A percentile compares a stretch with the other conserved stretches of the same genome.
Conservation (phyloP, 2,888 invertebrate species). For the Aethes cnicana region DNA sequence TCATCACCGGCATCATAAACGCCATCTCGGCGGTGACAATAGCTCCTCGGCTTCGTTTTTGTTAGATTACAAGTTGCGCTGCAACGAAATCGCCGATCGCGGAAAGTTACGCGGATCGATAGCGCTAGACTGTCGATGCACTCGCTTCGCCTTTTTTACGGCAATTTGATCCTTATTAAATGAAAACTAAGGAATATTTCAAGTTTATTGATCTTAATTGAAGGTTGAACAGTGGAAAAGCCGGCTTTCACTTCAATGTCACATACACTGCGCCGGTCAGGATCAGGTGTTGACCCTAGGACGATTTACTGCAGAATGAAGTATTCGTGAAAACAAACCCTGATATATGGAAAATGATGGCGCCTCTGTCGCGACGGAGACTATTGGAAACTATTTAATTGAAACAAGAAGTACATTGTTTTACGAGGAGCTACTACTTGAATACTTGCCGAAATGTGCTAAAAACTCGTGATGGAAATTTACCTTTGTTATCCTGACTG, state of each 20-base stretch:
- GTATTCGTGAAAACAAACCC: slow-evolving; percentile 78
- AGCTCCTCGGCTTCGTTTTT: slow-evolving; percentile 73
- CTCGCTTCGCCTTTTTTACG: slow-evolving; percentile 12
- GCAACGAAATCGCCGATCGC: slow-evolving; percentile 21
- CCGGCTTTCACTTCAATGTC: slow-evolving; percentile 76
- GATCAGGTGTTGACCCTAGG: slow-evolving; percentile 73
- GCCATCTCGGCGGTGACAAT: slow-evolving; percentile 86
- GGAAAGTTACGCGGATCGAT: slow-evolving; percentile 51
- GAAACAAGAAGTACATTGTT: slow-evolving; percentile 8
- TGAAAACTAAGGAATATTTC: slow-evolving; percentile 2
- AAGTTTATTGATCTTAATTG: slow-evolving; percentile 21
- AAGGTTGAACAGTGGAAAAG: slow-evolving; percentile 32
- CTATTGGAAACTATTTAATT: slow-evolving; percentile 43
- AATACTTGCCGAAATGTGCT: neutral
- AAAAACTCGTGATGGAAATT: slow-evolving; percentile 12
- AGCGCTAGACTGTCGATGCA: slow-evolving; percentile 27
- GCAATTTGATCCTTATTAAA: slow-evolving; percentile 6
- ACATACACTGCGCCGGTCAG: slow-evolving; percentile 58
- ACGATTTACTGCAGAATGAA: slow-evolving; percentile 78
- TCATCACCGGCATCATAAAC: slow-evolving; percentile 97
- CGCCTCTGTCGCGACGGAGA: slow-evolving; percentile 66
- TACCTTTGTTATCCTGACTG: neutral
- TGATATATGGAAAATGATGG: slow-evolving; percentile 79
- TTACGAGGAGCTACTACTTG: slow-evolving; percentile 4
- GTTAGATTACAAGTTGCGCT: slow-evolving; percentile 51